Evolutionary conservation across 1,140 invertebrate species (phyloP).

Genomic region (Meloidogyne hapla): DNA sequence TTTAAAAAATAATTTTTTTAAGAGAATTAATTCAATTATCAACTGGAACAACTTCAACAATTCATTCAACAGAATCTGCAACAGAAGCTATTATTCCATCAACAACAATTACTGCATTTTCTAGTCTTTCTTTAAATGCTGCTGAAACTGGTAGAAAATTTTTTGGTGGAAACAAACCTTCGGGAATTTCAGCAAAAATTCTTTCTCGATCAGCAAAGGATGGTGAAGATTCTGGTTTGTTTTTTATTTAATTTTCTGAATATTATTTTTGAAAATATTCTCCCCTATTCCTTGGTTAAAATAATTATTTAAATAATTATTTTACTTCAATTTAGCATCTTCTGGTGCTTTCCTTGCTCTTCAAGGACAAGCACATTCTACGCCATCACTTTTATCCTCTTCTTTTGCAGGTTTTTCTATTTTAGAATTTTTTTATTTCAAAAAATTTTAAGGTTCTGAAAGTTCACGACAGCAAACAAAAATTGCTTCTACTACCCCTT

Average conservation of each 20-base stretch:
- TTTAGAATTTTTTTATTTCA: not conserved
- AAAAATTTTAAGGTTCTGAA: not conserved
- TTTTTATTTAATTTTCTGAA: not conserved
- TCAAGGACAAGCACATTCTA: slow-evolving; percentile 21
- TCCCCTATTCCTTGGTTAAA: too few relatives aligned
- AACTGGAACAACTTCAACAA: slow-evolving; percentile 11
- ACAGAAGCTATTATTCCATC: slow-evolving; percentile 3
- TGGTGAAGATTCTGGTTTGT: not conserved
- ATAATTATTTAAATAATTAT: not conserved
- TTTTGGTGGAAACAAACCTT: not conserved
- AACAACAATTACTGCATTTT: slow-evolving; percentile 21
- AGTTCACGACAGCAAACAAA: not conserved
- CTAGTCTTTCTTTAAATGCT: slow-evolving; percentile 23
- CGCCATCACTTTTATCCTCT: slow-evolving; percentile 13
- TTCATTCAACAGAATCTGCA: slow-evolving; percentile 7
- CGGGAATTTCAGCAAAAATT: slow-evolving; percentile 3
- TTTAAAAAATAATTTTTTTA: not conserved
- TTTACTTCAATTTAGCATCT: not conserved
- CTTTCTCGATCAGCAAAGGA: not conserved
- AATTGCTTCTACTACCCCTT: not conserved
- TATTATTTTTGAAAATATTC: too few relatives aligned
- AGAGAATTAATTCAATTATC: slow-evolving; percentile 14
- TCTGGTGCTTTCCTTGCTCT: not conserved
- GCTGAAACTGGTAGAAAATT: not conserved
- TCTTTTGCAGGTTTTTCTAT: not conserved